Percentiles rank a stretch among this genome's conserved stretches.
Conservation (phyloP, 2,888 invertebrate genomes). For the Keiferia lycopersicella region DNA sequence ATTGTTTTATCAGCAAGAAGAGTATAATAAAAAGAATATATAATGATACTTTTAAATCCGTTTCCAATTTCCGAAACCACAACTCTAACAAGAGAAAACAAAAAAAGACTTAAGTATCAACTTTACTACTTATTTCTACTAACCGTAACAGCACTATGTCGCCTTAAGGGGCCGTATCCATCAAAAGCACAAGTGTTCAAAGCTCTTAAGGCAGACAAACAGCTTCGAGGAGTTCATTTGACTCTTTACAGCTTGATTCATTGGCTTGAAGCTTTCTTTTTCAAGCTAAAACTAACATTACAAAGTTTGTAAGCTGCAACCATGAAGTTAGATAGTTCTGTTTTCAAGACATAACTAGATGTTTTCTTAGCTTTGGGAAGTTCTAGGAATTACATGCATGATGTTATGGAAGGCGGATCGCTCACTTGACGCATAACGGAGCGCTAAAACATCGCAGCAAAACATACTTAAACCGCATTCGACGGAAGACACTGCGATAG, state of each 20-base stretch:
- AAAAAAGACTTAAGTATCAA: not conserved
- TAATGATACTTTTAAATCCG: too few relatives aligned
- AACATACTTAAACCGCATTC: too few relatives aligned
- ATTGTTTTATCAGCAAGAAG: too few relatives aligned
- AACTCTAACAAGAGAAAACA: not conserved
- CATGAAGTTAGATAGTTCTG: not conserved
- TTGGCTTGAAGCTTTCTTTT: constrained; percentile 30
- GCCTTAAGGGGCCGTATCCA: constrained; percentile 28
- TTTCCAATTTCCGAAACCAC: too few relatives aligned
- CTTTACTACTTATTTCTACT: not conserved
- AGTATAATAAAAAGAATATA: too few relatives aligned
- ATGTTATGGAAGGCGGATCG: too few relatives aligned
- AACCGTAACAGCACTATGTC: constrained; percentile 1
- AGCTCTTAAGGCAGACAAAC: constrained; percentile 43
- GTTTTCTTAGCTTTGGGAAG: too few relatives aligned
- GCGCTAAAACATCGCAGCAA: too few relatives aligned
- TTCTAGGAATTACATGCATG: too few relatives aligned
- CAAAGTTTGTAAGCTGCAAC: not conserved
- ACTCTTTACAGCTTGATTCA: constrained; percentile 47
- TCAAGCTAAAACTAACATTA: not conserved
- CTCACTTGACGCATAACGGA: too few relatives aligned
- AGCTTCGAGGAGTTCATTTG: constrained; percentile 41
- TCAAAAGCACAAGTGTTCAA: constrained; percentile 33
- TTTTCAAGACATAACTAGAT: not conserved
- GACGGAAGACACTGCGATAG: too few relatives aligned